phyloP scores from a whole-genome alignment of 1,140 invertebrate species.

The Drosophila eugracilis region DNA sequence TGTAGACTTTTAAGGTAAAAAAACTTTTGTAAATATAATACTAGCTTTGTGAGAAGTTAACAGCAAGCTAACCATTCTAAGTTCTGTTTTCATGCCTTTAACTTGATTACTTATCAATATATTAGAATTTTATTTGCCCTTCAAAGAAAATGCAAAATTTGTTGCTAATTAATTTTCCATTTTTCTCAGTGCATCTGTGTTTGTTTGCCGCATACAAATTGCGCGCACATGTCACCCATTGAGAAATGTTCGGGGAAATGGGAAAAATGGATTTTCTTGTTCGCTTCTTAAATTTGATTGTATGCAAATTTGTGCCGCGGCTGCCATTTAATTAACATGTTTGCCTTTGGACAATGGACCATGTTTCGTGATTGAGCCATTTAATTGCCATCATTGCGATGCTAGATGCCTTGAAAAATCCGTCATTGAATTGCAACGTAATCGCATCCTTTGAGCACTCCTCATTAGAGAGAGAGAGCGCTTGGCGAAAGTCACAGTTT shows the following conservation, averaged over 20 bases:
- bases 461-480: slow-evolving; percentile 35
- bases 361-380: slow-evolving; percentile 33
- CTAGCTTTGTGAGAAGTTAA: too few species aligned
- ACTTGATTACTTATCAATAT: too few species aligned
- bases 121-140: too few species aligned
- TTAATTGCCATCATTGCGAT: slow-evolving; percentile 35
- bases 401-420: slow-evolving; percentile 4
- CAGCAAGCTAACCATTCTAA: too few species aligned
- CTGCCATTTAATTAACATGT: slow-evolving; percentile 56
- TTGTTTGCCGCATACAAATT: slow-evolving; percentile 71
- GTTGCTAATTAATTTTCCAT: background rate
- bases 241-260: slow-evolving; percentile 28
- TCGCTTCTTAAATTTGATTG: slow-evolving; percentile 52
- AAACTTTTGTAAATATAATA: too few species aligned
- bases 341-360: slow-evolving; percentile 18
- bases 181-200: slow-evolving; percentile 23
- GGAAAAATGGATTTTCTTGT: slow-evolving; percentile 49
- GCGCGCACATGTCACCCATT: slow-evolving; percentile 64
- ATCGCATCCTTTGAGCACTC: slow-evolving; percentile 32
- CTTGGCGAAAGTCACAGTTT: slow-evolving; percentile 18
- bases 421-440: slow-evolving; percentile 17
- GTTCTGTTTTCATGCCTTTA: too few species aligned
- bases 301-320: slow-evolving; percentile 54
- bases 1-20: too few species aligned
- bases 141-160: too few species aligned